phyloP scores from a whole-genome alignment of 2,113 vertebrate genomes.

The Poeciliopsis retropinna region DNA sequence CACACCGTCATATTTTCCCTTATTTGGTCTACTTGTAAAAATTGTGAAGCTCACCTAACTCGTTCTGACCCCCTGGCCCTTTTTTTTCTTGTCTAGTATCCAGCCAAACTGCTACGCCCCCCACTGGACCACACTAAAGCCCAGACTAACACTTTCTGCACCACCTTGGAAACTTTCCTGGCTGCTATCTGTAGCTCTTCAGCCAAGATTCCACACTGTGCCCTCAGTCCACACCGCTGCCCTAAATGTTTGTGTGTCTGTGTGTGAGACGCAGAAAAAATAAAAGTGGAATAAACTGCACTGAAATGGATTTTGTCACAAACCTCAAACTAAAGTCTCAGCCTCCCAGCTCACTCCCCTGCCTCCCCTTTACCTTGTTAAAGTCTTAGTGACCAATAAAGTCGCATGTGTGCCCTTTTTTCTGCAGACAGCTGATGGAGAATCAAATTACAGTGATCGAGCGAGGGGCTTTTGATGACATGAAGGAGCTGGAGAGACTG shows the following conservation, averaged over 20 bases:
- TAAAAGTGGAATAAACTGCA: constrained; percentile 39
- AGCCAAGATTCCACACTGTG: constrained; percentile 76
- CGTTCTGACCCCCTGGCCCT: constrained; percentile 50
- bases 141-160: constrained; percentile 54
- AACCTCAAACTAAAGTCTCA: constrained; percentile 20
- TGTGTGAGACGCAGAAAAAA: constrained; percentile 35
- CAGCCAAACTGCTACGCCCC: constrained; percentile 48
- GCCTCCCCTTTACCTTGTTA: constrained; percentile 42
- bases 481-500: constrained; percentile 98
- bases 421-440: constrained; percentile 96
- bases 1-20: constrained; percentile 28
- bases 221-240: constrained; percentile 64
- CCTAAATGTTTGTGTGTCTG: constrained; percentile 49
- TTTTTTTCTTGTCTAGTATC: constrained; percentile 53
- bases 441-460: constrained; percentile 94
- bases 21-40: constrained; percentile 55
- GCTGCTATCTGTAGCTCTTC: constrained; percentile 50
- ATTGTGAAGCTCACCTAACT: constrained; percentile 41
- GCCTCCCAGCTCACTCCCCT: background rate
- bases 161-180: constrained; percentile 77
- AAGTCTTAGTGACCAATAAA: constrained; percentile 45
- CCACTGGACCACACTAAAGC: constrained; percentile 68
- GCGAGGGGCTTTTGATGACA: constrained; percentile 94
- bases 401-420: constrained; percentile 34
- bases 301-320: constrained; percentile 33